Evolutionary conservation across 64 coral and sea anemone species (phyloP), one percentile per base, ranked within the genome.

Genomic region (Dendronephthya gigantea): DNA sequence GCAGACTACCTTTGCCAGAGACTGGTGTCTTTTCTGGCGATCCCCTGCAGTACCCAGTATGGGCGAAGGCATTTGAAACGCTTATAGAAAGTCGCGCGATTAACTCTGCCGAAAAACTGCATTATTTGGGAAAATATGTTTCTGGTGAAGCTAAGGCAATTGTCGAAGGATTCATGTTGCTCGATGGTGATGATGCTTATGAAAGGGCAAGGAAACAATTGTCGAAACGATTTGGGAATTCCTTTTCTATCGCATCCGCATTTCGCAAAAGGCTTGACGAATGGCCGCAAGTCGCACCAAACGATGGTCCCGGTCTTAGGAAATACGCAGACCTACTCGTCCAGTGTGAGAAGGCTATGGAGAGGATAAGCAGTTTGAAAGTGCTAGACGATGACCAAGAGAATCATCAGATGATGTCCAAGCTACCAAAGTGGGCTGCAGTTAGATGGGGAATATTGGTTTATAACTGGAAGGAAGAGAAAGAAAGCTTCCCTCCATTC

Each of bases 251-350:
- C 4, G 69, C 69, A 31, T 1, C 69, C 2, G 69, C 69, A 13
- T 76, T 76, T 16, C 69, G 69, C 3, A 76, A 76, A 30, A 31
- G 69, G n/a, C 28, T 76, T 3, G 69, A 76, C 69, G 35, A 25
- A 76, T 76, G 69, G 69, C 4, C 4, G 35, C 69, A 76, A 37
- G 16, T 76, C 7, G 29, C 69, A 7, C 69, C 69, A 3, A 3
- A 76, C n/a, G 82, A 84, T 38, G 82, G 82, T 14, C n/a, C 9
- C 35, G 30, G 41, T 41, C 40, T 89, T 11, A 38, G 45, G 28
- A 81, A 69, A 41, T 89, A 82, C 48, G 50, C 49, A 23, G 87
- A 88, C 55, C 84, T 89, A 19, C 88, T 83, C 25, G 88, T 84
- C 19, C 79, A 66, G 38, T 84, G 88, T 45, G 88, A 84, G 40